phyloP scores from a whole-genome alignment of 2,797 vertebrate species.

The Falco columbarius region DNA sequence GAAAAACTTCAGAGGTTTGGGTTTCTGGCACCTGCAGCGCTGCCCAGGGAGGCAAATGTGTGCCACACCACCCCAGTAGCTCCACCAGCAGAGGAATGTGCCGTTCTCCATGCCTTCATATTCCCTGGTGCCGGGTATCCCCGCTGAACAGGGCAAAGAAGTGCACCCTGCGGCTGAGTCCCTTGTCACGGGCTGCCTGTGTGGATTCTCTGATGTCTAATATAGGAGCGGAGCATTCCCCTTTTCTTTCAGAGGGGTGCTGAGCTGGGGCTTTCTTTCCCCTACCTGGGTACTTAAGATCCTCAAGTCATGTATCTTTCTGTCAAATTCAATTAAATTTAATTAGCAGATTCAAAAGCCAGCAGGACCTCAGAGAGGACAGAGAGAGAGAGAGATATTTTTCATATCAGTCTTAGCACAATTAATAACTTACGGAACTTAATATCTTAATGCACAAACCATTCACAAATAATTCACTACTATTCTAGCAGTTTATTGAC shows the following conservation, averaged over 20 bases:
- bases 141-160: fast-evolving
- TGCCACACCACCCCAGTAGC: not conserved
- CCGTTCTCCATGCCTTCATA: not conserved
- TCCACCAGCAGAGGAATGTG: not conserved
- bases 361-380: not conserved
- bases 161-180: not conserved
- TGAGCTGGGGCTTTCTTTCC: not conserved
- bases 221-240: not conserved
- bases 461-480: not conserved
- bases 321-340: not conserved
- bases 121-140: not conserved
- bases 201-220: not conserved
- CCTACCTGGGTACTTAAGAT: not conserved
- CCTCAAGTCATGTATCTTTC: not conserved
- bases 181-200: not conserved
- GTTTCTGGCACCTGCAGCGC: not conserved
- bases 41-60: not conserved
- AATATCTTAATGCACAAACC: not conserved
- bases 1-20: not conserved
- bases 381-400: not conserved
- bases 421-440: not conserved
- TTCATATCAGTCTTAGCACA: not conserved
- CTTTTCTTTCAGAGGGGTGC: not conserved
- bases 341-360: not conserved
- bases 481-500: not conserved